Evolutionary conservation across 2,113 vertebrate species (phyloP).

Genomic region (Myodes glareolus): DNA sequence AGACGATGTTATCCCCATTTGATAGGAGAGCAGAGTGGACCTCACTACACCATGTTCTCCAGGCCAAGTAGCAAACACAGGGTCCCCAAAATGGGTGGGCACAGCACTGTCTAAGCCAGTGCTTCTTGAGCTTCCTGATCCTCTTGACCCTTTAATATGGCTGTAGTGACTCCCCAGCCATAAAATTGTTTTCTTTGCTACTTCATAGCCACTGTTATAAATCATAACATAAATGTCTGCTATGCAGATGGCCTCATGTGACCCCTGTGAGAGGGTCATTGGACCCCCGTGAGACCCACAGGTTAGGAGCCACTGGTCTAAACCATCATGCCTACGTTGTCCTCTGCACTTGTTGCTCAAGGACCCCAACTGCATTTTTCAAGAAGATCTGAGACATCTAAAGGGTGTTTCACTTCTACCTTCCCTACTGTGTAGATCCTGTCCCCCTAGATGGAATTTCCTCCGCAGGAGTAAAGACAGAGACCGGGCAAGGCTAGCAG

Average conservation of each 20-base stretch:
- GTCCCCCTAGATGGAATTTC: neutral
- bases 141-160: neutral
- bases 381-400: neutral
- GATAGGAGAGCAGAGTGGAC: neutral
- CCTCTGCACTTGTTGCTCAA: neutral
- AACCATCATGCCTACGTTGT: neutral
- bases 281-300: neutral
- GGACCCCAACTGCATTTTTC: neutral
- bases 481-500: neutral
- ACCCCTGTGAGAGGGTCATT: neutral
- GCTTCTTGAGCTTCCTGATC: neutral
- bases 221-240: neutral
- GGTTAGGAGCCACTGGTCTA: neutral
- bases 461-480: neutral
- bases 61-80: neutral
- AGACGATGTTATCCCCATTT: neutral
- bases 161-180: neutral
- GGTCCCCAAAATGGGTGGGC: too few relatives aligned
- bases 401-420: neutral
- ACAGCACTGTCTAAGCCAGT: neutral
- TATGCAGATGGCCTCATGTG: neutral
- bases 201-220: neutral
- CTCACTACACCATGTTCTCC: neutral
- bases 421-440: neutral
- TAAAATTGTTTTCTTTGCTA: neutral